phyloP scores from a whole-genome alignment of 2,888 invertebrate species.

The Cryptocephalus moraei region DNA sequence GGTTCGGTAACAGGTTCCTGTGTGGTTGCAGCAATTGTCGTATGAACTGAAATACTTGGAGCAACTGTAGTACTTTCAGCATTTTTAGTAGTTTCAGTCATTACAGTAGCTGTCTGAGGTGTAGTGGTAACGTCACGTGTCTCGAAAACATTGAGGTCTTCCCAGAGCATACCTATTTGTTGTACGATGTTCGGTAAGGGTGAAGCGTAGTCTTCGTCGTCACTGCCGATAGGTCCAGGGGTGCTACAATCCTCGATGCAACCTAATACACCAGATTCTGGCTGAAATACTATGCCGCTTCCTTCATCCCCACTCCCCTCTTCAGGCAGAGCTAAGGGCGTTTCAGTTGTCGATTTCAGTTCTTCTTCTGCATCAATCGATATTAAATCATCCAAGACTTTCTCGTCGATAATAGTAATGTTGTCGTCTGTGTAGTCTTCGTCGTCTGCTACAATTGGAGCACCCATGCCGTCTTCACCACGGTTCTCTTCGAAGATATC shows the following conservation, averaged over 20 bases:
- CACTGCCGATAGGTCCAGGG: slow-evolving; percentile 21
- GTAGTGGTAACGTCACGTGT: slow-evolving; percentile 4
- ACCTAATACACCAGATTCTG: slow-evolving; percentile 15
- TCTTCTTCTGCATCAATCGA: background rate
- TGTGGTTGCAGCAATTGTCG: slow-evolving; percentile 1
- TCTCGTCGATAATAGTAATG: slow-evolving; percentile 14
- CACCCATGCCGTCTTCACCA: slow-evolving; percentile 3
- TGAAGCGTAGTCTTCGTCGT: slow-evolving; percentile 22
- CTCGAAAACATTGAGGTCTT: slow-evolving; percentile 23
- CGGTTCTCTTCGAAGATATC: slow-evolving; percentile 14
- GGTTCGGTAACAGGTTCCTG: too few species aligned
- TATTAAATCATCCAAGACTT: slow-evolving; percentile 7
- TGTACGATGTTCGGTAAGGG: slow-evolving; percentile 23
- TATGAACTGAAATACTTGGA: background rate
- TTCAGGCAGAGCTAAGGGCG: slow-evolving; percentile 10
- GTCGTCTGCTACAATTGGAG: slow-evolving; percentile 15
- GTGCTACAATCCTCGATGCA: slow-evolving; percentile 26
- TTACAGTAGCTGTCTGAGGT: slow-evolving; percentile 9
- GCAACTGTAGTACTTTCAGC: background rate
- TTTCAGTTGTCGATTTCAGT: slow-evolving; percentile 1
- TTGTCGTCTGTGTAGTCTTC: slow-evolving; percentile 11
- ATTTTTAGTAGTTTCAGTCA: slow-evolving; percentile 7
- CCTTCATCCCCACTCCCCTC: slow-evolving; percentile 25
- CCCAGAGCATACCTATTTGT: slow-evolving; percentile 24
- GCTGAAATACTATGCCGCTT: slow-evolving; percentile 23